Base-by-base conservation (phyloP, 2,113 vertebrate species). In the Arothron firmamentum region DNA sequence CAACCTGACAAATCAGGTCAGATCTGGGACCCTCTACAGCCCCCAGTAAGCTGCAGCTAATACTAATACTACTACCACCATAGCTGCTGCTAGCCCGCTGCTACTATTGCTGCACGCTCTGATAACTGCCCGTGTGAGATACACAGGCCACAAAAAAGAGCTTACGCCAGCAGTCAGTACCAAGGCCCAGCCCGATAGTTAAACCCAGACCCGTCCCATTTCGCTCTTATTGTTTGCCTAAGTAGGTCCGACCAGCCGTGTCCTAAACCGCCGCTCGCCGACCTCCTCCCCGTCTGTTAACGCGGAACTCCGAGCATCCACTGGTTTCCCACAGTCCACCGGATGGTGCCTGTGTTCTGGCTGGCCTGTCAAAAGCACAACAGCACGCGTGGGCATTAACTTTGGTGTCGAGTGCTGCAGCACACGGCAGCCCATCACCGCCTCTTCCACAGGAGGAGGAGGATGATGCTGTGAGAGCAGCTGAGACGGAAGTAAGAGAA, bases 91-190 rank as follows among this genome's bases (percentile, higher is more conserved):
- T 60, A 9, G 18, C 13, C 56, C 59, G 74, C 43, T 66, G 34
- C 34, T 38, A 12, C 64, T 45, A 68, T 63, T 77, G 58, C 68
- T 75, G 84, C 70, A 77, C 20, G 58, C 67, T 79, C 73, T 62
- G 73, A 65, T 81, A 80, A 84, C 59, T 75, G 81, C 67, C 71
- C 56, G 74, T 67, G 72, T 58, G 79, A 83, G 68, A 73, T 45
- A 18, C 52, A 75, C 67, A 52, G 76, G 72, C 67, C 63, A 55
- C 21, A 14, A 62, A 80, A 47, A 86, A 85, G 67, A 80, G 86
- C 85, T 58, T 38, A 89, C 72, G 77, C 85, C 73, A 84, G 88
- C 86, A 88, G 71, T 54, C 70, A 18, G 19, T 19, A 58, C 61
- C 59, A 71, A 80, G 64, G 71, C 81, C 47, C 18, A 28, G 79